Evolutionary conservation across 2,113 vertebrate genomes (phyloP), one percentile per base, ranked within the genome.

Genomic region (Cynopterus brachyotis): DNA sequence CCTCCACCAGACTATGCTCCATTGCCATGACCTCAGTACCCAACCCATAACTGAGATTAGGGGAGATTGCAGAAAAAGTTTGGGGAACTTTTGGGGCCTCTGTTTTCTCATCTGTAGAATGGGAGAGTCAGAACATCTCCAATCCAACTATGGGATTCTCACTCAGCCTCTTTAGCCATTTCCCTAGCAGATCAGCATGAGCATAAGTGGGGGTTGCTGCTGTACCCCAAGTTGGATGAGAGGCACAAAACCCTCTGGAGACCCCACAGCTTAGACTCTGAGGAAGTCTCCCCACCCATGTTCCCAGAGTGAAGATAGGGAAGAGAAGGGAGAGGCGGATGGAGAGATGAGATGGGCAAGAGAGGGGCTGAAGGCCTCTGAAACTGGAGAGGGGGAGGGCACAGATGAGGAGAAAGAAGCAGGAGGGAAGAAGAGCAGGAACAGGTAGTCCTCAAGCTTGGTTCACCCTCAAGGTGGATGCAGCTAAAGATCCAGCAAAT

Each of bases 81-180:
- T 7, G 7, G 45, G 62, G 8, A 57, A 83, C 26, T 32, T 17
- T 59, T 26, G 47, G 28, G 59, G 37, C 59, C 32, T 95, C 32
- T 78, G 67, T 75, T 91, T 57, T 37, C 22, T n/a, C 40, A 22
- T 42, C 73, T 92, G 37, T 81, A 84, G 78, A 95, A 81, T 37
- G 45, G 82, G 28, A 69, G 35, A 28, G 26, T 93, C 66, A 16
- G 62, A 67, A 83, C 42, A 73, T 20, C 7, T 59, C 22, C 32
- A 69, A 0, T 40, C 78, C 9, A 89, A 50, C 30, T 80, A 45
- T 70, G 37, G 20, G 67, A 57, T 26, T 92, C 70, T 62, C 55
- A 53, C 70, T 62, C 55, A 53, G 42, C 35, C 69, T 91, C 82
- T 64, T 37, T 20, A 37, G 37, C 79, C 20, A 3, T 30, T 32